phyloP scores from a whole-genome alignment of 2,888 invertebrate genomes.

The Lepeophtheirus nordmannii region DNA sequence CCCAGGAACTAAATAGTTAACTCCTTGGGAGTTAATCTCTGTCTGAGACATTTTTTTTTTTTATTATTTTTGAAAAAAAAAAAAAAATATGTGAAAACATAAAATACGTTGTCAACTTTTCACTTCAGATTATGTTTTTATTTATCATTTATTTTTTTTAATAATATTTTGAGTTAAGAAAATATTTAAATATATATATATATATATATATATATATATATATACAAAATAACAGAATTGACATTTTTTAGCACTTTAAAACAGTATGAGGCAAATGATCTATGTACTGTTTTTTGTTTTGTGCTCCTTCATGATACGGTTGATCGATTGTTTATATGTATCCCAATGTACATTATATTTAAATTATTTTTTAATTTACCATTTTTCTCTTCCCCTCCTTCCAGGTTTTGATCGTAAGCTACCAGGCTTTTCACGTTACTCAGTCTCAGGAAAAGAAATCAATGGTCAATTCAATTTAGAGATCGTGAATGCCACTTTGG shows the following conservation, averaged over 20 bases:
- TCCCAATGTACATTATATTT: background rate
- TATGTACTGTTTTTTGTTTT: background rate
- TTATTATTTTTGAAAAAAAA: background rate
- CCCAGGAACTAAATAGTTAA: slow-evolving; percentile 3
- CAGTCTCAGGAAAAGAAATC: slow-evolving; percentile 64
- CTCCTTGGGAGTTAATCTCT: slow-evolving; percentile 3
- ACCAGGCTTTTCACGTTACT: slow-evolving; percentile 67
- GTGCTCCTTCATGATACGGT: background rate
- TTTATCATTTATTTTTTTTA: background rate
- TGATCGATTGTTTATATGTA: background rate
- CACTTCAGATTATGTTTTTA: background rate
- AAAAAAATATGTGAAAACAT: too few relatives aligned
- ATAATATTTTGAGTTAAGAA: too few relatives aligned
- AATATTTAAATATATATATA: too few relatives aligned
- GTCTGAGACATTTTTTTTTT: background rate
- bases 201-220: too few relatives aligned
- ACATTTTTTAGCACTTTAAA: background rate
- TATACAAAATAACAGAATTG: too few relatives aligned
- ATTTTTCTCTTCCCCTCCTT: slow-evolving; percentile 27
- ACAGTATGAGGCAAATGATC: background rate
- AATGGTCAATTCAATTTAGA: slow-evolving; percentile 68
- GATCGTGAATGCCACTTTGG: slow-evolving; percentile 70
- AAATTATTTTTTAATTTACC: too few relatives aligned
- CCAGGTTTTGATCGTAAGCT: slow-evolving; percentile 39
- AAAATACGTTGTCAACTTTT: background rate